phyloP scores from a whole-genome alignment of 2,797 vertebrate species.

The Urophycis tenuis region DNA sequence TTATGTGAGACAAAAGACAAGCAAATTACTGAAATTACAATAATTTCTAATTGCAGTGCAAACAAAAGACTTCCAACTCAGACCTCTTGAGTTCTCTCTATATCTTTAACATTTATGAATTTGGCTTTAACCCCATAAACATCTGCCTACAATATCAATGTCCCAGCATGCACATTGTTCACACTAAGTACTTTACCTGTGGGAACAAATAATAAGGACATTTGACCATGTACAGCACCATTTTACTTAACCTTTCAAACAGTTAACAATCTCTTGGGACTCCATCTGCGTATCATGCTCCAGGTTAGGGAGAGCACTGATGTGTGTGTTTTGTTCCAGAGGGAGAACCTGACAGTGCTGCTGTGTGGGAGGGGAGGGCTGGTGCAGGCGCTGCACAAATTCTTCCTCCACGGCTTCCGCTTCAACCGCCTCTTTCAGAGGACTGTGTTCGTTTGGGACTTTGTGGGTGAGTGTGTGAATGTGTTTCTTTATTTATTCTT shows the following conservation, averaged over 20 bases:
- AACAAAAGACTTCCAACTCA: too few species aligned
- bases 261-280: neutral
- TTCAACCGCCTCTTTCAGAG: slow-evolving; percentile 91
- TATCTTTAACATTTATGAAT: too few species aligned
- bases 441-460: slow-evolving; percentile 96
- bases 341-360: slow-evolving; percentile 87
- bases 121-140: too few species aligned
- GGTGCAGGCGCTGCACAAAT: slow-evolving; percentile 87
- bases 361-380: slow-evolving; percentile 91
- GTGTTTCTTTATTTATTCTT: neutral
- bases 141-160: too few species aligned
- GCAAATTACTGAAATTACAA: too few species aligned
- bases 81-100: too few species aligned
- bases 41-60: too few species aligned
- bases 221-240: neutral
- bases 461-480: slow-evolving; percentile 80
- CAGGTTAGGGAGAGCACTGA: neutral
- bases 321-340: slow-evolving; percentile 60
- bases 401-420: slow-evolving; percentile 92
- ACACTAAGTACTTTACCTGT: too few species aligned
- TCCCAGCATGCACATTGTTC: too few species aligned
- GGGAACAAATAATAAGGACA: too few species aligned
- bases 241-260: neutral
- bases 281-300: neutral
- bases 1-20: too few species aligned